These are phyloP conservation scores for Conger conger DNA, from an alignment of 2,113 vertebrate genomes.

Conservation along the genomic window DNA sequence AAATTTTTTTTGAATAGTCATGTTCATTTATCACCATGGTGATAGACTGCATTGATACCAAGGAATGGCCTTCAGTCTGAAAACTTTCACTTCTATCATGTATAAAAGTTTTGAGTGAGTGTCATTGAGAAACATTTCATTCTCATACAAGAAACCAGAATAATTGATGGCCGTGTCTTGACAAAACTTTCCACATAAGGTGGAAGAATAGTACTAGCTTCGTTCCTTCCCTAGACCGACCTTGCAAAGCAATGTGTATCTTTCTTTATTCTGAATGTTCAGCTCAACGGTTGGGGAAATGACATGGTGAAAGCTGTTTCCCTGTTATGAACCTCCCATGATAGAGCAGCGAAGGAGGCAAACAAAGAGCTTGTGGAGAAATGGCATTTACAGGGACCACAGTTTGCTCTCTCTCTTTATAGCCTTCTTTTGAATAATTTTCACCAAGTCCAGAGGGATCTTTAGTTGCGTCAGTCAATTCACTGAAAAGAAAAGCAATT, in stretches of 20 bases:
- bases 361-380: neutral
- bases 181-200: neutral
- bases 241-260: neutral
- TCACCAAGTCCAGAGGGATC: neutral
- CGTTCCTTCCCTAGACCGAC: neutral
- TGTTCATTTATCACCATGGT: too few species aligned
- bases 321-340: neutral
- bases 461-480: neutral
- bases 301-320: slow-evolving; percentile 3
- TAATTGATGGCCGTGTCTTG: neutral
- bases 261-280: slow-evolving; percentile 6
- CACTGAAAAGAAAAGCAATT: slow-evolving; percentile 3
- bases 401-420: neutral
- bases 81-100: neutral
- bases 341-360: neutral
- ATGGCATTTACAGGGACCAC: slow-evolving; percentile 8
- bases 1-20: too few species aligned
- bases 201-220: too few species aligned
- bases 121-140: neutral
- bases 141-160: neutral
- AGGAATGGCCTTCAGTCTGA: neutral
- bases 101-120: neutral
- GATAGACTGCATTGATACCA: neutral
- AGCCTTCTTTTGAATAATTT: neutral
- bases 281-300: neutral